Base-by-base conservation (phyloP, 2,113 vertebrate species). In the Meles meles region DNA sequence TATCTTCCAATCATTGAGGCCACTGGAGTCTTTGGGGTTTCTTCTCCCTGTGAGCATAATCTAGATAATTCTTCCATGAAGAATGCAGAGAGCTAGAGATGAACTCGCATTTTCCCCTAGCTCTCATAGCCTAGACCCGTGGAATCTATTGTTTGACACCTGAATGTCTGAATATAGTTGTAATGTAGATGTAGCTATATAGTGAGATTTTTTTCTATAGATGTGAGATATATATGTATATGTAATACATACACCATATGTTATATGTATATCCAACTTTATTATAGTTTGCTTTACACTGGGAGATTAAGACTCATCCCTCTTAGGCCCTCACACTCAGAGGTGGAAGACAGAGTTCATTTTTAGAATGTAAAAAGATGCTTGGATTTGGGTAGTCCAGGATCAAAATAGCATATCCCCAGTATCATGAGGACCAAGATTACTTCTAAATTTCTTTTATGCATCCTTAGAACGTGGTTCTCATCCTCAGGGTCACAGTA, bases 41-140 rank as follows among this genome's bases (percentile, higher is more conserved):
- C 1, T 9, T 72, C 37, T 59, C n/a, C 39, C 5, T 27, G 2
- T 34, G 23, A 14, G 0, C 8, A 37, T 20, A 2, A 14, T 52
- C 34, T 34, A 12, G 17, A 18, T 55, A 27, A 6, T 55, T 6
- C 10, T 20, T 61, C 11, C 3, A 11, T 52, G 15, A 6, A 80
- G 23, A 91, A 37, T 23, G 15, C 13, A 88, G 27, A 91, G 25
- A 79, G 17, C 27, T 42, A 5, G 47, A 25, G 7, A 9, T 44
- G 44, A 69, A 21, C 11, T 67, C 71, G 65, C 13, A 20, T 42
- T 23, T 65, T 79, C 17, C 34, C 13, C 20, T 84, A 34, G 59
- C 27, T 65, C 21, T 65, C 27, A 17, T 42, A 39, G 37, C 39
- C 14, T 3, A n/a, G 44, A 59, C 39, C 86, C 65, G 17, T 65